Base-by-base conservation (phyloP, 2,888 invertebrate species). In the Rhyacophila evoluta region DNA sequence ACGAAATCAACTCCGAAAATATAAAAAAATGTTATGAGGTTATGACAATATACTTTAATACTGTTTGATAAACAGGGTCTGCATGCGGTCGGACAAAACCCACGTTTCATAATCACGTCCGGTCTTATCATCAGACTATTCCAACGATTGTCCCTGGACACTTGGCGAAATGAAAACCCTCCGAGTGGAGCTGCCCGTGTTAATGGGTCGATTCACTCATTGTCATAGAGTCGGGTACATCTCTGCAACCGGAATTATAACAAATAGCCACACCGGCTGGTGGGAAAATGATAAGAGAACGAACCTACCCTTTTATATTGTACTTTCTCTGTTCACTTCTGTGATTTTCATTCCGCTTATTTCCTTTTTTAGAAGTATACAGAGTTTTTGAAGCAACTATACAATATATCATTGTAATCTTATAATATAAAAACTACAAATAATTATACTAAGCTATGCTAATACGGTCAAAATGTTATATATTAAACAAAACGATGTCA, bases 201-300 rank as follows among this genome's bases (percentile, higher is more conserved):
- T 79, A 81, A 81, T 81, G 78, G 77, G 77, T 74, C 77, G 78
- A 80, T 80, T 80, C 79, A 79, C 80, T 81, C 78, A 81, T 80
- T 80, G 80, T 80, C 79, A 79, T 78, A 78, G 74, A 36, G 74
- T 33, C 27, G 70, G 73, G 55, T 41, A 38, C 39, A 38, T 38
- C 68, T 69, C 27, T 38, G 73, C n/a, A 29, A 68, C 71, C 41
- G 77, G 81, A 81, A 82, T 81, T 78, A 79, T 80, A 82, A 82
- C 81, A 79, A 81, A 82, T 80, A 77, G 79, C 75, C 79, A 41
- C 39, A 73, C 73, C 79, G 80, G 81, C 82, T 81, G 82, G 78
- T 69, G 71, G 75, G 75, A 73, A 41, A 73, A 77, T 82, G 82
- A 82, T 82, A 82, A 82, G 81, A 76, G 77, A 75, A 72, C 28